phyloP scores from a whole-genome alignment of 2,888 invertebrate species.

The Drosophila colorata region DNA sequence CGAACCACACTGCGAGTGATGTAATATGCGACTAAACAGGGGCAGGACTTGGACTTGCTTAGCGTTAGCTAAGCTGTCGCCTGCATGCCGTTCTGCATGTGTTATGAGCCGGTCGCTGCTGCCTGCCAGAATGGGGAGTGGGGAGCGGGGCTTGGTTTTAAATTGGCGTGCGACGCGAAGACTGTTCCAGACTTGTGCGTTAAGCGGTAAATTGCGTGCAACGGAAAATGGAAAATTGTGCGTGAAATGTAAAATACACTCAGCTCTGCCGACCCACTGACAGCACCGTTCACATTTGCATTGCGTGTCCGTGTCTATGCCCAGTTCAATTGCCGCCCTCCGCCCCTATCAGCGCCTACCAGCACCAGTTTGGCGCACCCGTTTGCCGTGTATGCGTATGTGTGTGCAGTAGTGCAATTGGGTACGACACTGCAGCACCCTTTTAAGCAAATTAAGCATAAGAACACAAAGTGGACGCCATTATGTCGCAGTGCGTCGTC shows the following conservation, averaged over 20 bases:
- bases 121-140: background rate
- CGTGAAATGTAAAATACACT: constrained; percentile 82
- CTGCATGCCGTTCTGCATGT: constrained; percentile 71
- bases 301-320: constrained; percentile 59
- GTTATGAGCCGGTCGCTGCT: constrained; percentile 57
- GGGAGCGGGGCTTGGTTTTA: constrained; percentile 4
- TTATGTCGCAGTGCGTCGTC: constrained; percentile 78
- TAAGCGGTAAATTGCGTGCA: constrained; percentile 81
- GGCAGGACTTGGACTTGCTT: constrained; percentile 64
- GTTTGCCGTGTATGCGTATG: constrained; percentile 5
- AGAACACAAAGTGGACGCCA: constrained; percentile 82
- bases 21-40: constrained; percentile 69
- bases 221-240: constrained; percentile 81
- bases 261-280: constrained; percentile 14
- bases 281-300: constrained; percentile 45
- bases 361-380: constrained; percentile 54
- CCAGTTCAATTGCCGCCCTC: constrained; percentile 36
- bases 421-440: constrained; percentile 52
- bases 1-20: constrained; percentile 52
- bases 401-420: constrained; percentile 41
- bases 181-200: constrained; percentile 40
- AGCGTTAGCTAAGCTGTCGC: constrained; percentile 73
- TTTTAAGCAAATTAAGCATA: constrained; percentile 84
- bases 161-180: constrained; percentile 18
- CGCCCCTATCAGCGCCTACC: constrained; percentile 38